A percentile compares a stretch with the other conserved stretches of the same genome.
Conservation (phyloP, 2,113 vertebrate species). For the Desmodus rotundus region DNA sequence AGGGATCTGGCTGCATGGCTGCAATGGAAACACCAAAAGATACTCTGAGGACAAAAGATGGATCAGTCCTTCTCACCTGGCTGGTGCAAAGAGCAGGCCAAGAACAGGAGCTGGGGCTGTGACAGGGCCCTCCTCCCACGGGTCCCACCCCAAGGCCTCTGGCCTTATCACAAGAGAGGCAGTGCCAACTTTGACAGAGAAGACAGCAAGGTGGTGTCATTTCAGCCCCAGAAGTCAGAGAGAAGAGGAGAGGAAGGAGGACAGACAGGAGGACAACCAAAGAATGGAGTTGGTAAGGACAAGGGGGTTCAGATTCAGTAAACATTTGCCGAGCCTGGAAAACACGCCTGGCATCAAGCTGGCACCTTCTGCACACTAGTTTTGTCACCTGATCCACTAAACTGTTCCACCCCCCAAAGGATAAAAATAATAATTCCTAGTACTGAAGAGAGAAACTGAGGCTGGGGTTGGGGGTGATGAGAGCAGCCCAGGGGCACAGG, state of each 20-base stretch:
- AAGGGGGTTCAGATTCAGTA: not conserved
- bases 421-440: not conserved
- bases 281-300: not conserved
- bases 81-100: not conserved
- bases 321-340: not conserved
- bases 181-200: not conserved
- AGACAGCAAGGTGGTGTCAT: not conserved
- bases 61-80: not conserved
- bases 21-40: not conserved
- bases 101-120: not conserved
- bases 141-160: not conserved
- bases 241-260: not conserved
- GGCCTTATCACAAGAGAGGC: not conserved
- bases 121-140: not conserved
- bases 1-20: not conserved
- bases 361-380: not conserved
- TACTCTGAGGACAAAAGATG: not conserved
- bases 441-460: not conserved
- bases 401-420: not conserved
- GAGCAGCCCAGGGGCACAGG: not conserved
- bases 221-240: not conserved
- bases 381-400: not conserved
- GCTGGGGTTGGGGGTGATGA: not conserved
- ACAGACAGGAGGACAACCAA: not conserved
- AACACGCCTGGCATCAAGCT: not conserved